These are phyloP conservation scores for Rhabdomys dilectus DNA, from an alignment of 2,113 vertebrate species.

Conservation along the genomic window DNA sequence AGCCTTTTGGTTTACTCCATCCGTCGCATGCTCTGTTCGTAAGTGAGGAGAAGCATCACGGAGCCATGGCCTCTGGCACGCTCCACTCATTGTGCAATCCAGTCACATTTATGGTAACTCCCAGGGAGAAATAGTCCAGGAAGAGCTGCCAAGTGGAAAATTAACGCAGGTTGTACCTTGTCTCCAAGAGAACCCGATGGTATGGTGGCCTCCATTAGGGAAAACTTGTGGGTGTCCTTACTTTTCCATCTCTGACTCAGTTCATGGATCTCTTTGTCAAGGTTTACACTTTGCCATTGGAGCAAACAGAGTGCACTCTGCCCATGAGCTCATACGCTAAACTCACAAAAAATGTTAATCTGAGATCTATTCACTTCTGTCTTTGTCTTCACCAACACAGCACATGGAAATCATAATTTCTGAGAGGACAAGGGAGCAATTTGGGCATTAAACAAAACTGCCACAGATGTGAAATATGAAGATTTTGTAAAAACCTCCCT, in stretches of 20 bases:
- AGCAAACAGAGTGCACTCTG: not conserved
- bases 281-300: slow-evolving; percentile 40
- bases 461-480: slow-evolving; percentile 55
- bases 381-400: slow-evolving; percentile 54
- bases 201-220: slow-evolving; percentile 20
- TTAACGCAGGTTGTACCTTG: slow-evolving; percentile 47
- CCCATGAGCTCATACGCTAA: not conserved
- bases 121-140: slow-evolving; percentile 32
- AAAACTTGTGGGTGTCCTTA: slow-evolving; percentile 1
- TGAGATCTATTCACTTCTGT: slow-evolving; percentile 12
- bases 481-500: slow-evolving; percentile 54
- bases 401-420: slow-evolving; percentile 59
- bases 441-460: slow-evolving; percentile 55
- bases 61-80: slow-evolving; percentile 64
- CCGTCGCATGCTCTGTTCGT: slow-evolving; percentile 36
- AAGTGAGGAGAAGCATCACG: slow-evolving; percentile 4
- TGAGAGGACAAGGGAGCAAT: slow-evolving; percentile 18
- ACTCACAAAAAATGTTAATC: slow-evolving; percentile 54
- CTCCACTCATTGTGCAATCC: slow-evolving; percentile 65
- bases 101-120: slow-evolving; percentile 51
- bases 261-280: not conserved
- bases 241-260: not conserved
- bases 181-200: slow-evolving; percentile 36
- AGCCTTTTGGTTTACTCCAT: slow-evolving; percentile 18
- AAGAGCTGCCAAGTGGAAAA: slow-evolving; percentile 55